Evolutionary conservation across 2,888 invertebrate species (phyloP).

Genomic region (Pachymerium ferrugineum): DNA sequence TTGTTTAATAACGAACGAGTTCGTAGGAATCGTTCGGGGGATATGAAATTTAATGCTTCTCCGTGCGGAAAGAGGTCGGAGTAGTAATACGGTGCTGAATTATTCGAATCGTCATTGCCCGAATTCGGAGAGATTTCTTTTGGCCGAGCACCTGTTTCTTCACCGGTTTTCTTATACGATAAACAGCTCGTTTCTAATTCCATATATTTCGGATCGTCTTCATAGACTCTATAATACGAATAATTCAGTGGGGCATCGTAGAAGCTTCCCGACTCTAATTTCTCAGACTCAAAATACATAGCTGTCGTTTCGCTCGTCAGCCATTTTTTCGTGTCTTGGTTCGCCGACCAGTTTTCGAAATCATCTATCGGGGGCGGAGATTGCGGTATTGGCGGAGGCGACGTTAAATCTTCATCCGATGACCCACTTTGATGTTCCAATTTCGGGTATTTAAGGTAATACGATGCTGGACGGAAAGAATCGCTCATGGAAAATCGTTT

Average conservation of each 20-base stretch:
- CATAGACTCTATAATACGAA: constrained; percentile 37
- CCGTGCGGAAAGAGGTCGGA: constrained; percentile 60
- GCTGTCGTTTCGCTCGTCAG: not conserved
- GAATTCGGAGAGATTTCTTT: not conserved
- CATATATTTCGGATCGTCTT: constrained; percentile 36
- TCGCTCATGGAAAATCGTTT: constrained; percentile 70
- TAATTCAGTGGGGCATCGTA: constrained; percentile 35
- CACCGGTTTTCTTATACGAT: not conserved
- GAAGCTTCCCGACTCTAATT: not conserved
- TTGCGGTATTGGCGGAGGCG: constrained; percentile 71
- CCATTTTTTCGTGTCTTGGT: not conserved
- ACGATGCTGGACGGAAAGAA: constrained; percentile 80
- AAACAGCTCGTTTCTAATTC: too few species aligned
- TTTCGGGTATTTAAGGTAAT: constrained; percentile 56
- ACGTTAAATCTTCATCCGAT: constrained; percentile 71
- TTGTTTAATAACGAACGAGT: constrained; percentile 37
- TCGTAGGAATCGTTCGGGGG: constrained; percentile 34
- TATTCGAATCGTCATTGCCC: not conserved
- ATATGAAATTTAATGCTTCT: not conserved
- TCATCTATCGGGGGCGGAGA: constrained; percentile 69
- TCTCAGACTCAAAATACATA: not conserved
- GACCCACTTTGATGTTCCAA: constrained; percentile 64
- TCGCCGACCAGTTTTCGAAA: not conserved
- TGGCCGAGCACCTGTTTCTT: not conserved
- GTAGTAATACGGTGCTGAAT: constrained; percentile 72